phyloP scores from a whole-genome alignment of 2,113 vertebrate species.

The Benitochromis conjunctus region DNA sequence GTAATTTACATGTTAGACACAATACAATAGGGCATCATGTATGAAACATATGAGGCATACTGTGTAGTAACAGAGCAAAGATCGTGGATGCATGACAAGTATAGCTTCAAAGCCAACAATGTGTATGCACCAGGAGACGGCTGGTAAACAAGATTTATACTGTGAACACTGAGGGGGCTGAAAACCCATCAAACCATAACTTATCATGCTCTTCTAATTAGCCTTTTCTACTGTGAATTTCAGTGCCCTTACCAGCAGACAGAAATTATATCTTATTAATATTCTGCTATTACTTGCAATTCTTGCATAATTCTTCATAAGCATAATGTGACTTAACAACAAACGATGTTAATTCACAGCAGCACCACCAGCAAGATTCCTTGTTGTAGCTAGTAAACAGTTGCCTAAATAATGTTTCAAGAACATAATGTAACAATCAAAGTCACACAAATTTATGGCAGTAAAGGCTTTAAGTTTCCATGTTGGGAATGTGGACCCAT shows the following conservation, averaged over 20 bases:
- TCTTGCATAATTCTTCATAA: slow-evolving; percentile 26
- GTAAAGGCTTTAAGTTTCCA: background rate
- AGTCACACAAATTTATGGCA: background rate
- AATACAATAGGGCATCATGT: background rate
- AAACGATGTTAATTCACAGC: background rate
- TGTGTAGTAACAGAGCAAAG: background rate
- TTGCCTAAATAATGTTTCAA: slow-evolving; percentile 9
- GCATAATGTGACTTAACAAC: slow-evolving; percentile 37
- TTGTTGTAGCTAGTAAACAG: slow-evolving; percentile 11
- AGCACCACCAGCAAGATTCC: background rate
- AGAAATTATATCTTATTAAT: slow-evolving; percentile 46
- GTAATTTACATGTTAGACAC: background rate
- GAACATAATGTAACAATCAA: slow-evolving; percentile 6
- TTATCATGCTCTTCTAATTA: slow-evolving; percentile 63
- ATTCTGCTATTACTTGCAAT: slow-evolving; percentile 20
- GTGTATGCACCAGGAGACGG: slow-evolving; percentile 9
- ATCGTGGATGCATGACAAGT: background rate
- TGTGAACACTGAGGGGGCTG: slow-evolving; percentile 28
- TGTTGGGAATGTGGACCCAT: background rate
- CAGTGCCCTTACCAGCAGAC: slow-evolving; percentile 28
- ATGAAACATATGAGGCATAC: slow-evolving; percentile 4
- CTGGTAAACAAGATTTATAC: slow-evolving; percentile 48
- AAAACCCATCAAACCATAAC: slow-evolving; percentile 62
- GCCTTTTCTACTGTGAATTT: slow-evolving; percentile 19
- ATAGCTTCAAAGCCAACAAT: slow-evolving; percentile 27